Base-by-base conservation (phyloP, 2,888 invertebrate species). In the Calliphora vomitoria region DNA sequence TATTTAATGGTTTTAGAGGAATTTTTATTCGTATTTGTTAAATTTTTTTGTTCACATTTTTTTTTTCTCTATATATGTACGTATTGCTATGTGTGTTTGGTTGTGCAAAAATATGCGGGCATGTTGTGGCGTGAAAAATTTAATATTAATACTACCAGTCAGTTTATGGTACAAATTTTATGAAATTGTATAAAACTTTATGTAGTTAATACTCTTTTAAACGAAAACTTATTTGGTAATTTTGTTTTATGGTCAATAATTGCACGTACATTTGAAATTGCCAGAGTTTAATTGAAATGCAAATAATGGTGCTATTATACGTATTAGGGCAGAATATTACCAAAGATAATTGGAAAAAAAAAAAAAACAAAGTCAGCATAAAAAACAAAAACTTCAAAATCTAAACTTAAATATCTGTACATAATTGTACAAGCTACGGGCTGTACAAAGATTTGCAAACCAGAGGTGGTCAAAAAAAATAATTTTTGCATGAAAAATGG, bases 1-100 rank as follows among this genome's bases (percentile, higher is more conserved):
- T 74, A 68, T 44, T 74, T 82, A 64, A 25, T 58, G 38, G 64
- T 13, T 64, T 64, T 41, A 81, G 53, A 53, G 11, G 41, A 55
- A 53, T 55, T 58, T 60, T 10, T 35, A 20, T 60, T 31, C 15
- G 8, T n/a, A 64, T 38, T n/a, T 64, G 3, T 64, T n/a, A n/a
- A 50, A 69, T 6, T 18, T n/a, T 38, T 18, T 53, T 58, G 3
- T 11, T 3, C 4, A 11, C 18, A 66, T 41, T 4, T 38, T 10
- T n/a, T 18, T 66, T 31, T 10, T 8, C 25, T 3, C n/a, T 25
- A 1, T 10, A 20, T 41, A n/a, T n/a, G n/a, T n/a, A n/a, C n/a
- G n/a, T n/a, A 55, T 20, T 20, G 25, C 10, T 44, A 0, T 20
- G 44, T 18, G 55, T 35, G 25, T 41, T 41, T 8, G n/a, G 10